Conservation (phyloP, 1,140 invertebrate genomes). For the Bradysia coprophila region DNA sequence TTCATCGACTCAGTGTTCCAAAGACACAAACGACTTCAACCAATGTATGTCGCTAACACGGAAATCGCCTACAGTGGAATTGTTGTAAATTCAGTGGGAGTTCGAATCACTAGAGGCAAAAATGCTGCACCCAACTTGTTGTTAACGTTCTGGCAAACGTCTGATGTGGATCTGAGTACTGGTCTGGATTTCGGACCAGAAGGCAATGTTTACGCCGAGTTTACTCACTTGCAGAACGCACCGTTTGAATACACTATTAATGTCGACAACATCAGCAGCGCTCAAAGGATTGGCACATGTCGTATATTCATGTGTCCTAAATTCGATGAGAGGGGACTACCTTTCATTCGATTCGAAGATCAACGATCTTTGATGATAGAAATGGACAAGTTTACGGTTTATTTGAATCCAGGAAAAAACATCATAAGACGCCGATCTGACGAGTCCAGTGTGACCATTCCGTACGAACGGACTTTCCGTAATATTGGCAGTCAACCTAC, state of each 20-base stretch:
- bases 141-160: slow-evolving; percentile 38
- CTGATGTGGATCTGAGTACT: slow-evolving; percentile 35
- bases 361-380: slow-evolving; percentile 24
- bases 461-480: slow-evolving; percentile 41
- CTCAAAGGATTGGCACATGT: slow-evolving; percentile 19
- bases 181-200: slow-evolving; percentile 36
- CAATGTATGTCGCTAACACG: slow-evolving; percentile 12
- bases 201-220: slow-evolving; percentile 17
- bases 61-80: neutral
- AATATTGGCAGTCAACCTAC: slow-evolving; percentile 24
- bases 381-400: slow-evolving; percentile 24
- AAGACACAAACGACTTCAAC: slow-evolving; percentile 14
- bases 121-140: slow-evolving; percentile 22
- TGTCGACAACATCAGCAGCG: slow-evolving; percentile 20
- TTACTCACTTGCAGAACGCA: slow-evolving; percentile 28
- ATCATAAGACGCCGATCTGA: slow-evolving; percentile 23
- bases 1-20: slow-evolving; percentile 25
- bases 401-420: slow-evolving; percentile 23
- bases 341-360: slow-evolving; percentile 17
- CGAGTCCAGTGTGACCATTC: slow-evolving; percentile 29
- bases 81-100: neutral
- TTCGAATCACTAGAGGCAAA: neutral
- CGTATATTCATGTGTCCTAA: slow-evolving; percentile 26
- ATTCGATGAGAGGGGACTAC: slow-evolving; percentile 28
- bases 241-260: slow-evolving; percentile 34